Base-by-base conservation (phyloP, 1,140 invertebrate species). In the Arion vulgaris region DNA sequence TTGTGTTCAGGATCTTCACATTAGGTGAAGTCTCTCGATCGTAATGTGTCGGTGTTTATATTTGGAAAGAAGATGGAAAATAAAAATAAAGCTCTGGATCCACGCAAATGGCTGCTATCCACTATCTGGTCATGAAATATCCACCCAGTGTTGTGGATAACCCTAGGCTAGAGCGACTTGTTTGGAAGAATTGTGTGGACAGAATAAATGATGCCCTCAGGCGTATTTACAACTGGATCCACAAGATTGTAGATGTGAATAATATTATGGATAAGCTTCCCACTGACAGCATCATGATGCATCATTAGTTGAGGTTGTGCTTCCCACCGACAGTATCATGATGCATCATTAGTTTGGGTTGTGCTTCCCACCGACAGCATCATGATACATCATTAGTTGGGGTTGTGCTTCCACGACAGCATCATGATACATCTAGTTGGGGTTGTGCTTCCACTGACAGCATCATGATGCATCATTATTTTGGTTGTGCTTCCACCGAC, bases 61-160 rank as follows among this genome's bases (percentile, higher is more conserved):
- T 85, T 72, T 71, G 83, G 90, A 39, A 85, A 88, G 74, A 88
- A 90, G 82, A 86, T 85, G 73, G 88, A 90, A 53, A 85, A 85
- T 71, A 86, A 86, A 66, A 80, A 85, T 72, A 85, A 85, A 66
- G 82, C 81, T 0, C 62, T 83, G 73, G 82, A 85, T 41, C 81
- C 84, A 82, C 84, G 32, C 83, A 85, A 51, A 85, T 83, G 84
- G 81, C 84, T 4, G 84, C 84, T 36, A 85, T 85, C 68, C 84
- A 81, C 41, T 85, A 82, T 45, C 62, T 85, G 57, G 84, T 85
- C 19, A 85, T 85, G 84, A 81, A 81, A 26, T 85, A 85, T 39
- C 84, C 84, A 49, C 84, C 84, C 41, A 82, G 80, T 28, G 84
- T 85, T 38, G 62, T 85, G 39, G 84, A 85, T 74, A 85, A 85